Evolutionary conservation across 2,888 invertebrate genomes (phyloP), one percentile per base, ranked within the genome.

Genomic region (Rhaphigaster nebulosa): DNA sequence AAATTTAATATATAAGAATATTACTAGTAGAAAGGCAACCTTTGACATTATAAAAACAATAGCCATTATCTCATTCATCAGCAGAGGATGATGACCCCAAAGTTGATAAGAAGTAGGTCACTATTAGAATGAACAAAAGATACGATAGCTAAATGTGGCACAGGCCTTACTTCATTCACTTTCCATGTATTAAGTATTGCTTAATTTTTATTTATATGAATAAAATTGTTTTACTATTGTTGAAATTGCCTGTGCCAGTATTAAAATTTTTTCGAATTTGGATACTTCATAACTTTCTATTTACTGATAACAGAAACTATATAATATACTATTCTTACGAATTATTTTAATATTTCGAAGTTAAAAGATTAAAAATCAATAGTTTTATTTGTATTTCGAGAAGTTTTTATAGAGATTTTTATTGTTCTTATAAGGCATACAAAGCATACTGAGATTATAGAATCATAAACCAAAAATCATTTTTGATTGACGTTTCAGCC

Each of bases 31-130:
- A 65, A 65, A 65, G 65, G 29, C 65, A 65, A 65, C 29, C 65
- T 65, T 65, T 65, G 65, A 65, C 29, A 65, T 65, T 65, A 65
- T 65, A 65, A 29, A 65, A 65, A 65, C 65, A 65, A 65, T 65
- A 13, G 29, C 29, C 65, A 60, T 60, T 60, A 60, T 60, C 60
- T 60, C 60, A 60, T 60, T 60, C 60, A 60, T n/a, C n/a, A 60
- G 1, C 60, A n/a, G n/a, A 60, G 60, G 60, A 60, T 60, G 60
- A 60, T 60, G 60, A 60, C 60, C 60, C n/a, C 60, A 60, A n/a
- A 60, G n/a, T 60, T 60, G 60, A 60, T 60, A 60, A 60, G n/a
- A 60, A 60, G 60, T 60, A 29, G 60, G 60, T 60, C 60, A 60
- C 60, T n/a, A 13, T 13, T 60, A n/a, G 60, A n/a, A 8, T n/a